phyloP scores from a whole-genome alignment of 2,888 invertebrate species.

The Baronia brevicornis region DNA sequence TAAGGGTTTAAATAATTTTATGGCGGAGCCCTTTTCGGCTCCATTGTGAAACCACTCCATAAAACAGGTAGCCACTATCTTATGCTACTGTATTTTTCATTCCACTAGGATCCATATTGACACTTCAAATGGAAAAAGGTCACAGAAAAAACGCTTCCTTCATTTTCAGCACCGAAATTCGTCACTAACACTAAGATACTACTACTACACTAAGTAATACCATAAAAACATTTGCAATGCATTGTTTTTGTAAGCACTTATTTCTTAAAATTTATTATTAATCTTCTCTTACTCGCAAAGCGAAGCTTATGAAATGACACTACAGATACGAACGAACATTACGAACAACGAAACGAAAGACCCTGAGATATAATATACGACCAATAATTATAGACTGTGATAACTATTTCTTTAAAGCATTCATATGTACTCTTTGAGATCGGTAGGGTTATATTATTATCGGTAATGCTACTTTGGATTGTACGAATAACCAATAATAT shows the following conservation, averaged over 20 bases:
- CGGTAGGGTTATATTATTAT: slow-evolving; percentile 29
- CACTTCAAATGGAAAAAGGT: slow-evolving; percentile 55
- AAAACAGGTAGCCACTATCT: slow-evolving; percentile 45
- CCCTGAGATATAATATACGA: slow-evolving; percentile 34
- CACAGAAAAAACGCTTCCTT: slow-evolving; percentile 53
- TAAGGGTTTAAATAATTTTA: slow-evolving; percentile 51
- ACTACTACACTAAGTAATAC: slow-evolving; percentile 19
- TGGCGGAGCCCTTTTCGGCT: slow-evolving; percentile 67
- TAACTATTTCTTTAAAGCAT: slow-evolving; percentile 27
- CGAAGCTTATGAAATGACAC: slow-evolving; percentile 51
- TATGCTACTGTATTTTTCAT: slow-evolving; percentile 36
- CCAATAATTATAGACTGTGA: slow-evolving; percentile 28
- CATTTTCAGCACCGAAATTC: slow-evolving; percentile 37
- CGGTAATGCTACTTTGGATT: slow-evolving; percentile 25
- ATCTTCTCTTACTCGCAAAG: slow-evolving; percentile 28
- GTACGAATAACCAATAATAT: slow-evolving; percentile 31
- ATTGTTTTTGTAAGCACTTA: slow-evolving; percentile 21
- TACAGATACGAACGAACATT: slow-evolving; percentile 35
- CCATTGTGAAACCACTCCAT: slow-evolving; percentile 62
- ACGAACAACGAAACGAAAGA: slow-evolving; percentile 53
- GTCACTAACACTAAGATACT: slow-evolving; percentile 30
- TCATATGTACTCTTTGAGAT: slow-evolving; percentile 26
- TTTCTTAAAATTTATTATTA: slow-evolving; percentile 26
- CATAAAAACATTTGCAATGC: slow-evolving; percentile 15
- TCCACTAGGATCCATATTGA: slow-evolving; percentile 48